Evolutionary conservation across 2,888 invertebrate species (phyloP), one percentile per base, ranked within the genome.

Genomic region (Sycophila texana): DNA sequence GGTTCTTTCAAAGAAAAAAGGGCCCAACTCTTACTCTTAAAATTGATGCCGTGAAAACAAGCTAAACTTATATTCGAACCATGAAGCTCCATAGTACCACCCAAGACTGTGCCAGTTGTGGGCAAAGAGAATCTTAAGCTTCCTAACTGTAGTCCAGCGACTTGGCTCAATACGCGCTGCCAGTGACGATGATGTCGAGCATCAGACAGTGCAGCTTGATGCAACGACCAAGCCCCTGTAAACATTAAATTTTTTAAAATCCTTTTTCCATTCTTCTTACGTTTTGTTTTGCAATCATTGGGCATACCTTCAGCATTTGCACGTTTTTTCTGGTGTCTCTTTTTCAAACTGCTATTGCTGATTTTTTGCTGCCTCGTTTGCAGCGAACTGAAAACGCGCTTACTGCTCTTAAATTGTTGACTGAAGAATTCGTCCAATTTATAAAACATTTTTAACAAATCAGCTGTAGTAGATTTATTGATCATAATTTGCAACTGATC

Each of bases 381-480:
- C 83, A 94, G 87, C 57, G 94, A 95, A 81, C 95, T 96, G 89
- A 98, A 96, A 4, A 97, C 98, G 2, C 98, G 93, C 89, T 97
- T 97, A 89, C 98, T 97, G 84, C 97, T 98, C 90, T 98, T 97
- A 89, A 99, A 98, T 92, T 99, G 99, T 90, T 98, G 98, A 82
- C 97, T 96, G 91, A 99, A 99, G 92, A 99, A 99, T 91, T 99
- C 98, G 86, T 98, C 98, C 53, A 99, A 92, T 88, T 99, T 99
- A 83, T 96, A 95, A 89, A 96, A 97, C 96, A 99, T 99, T 92
- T 99, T 99, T 68, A 98, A 92, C 80, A 99, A 92, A 92, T 99
- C 99, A 0, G 98, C 97, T 0, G 99, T 98, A 1, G 99, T 99
- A 68, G 98, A 98, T 90, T 98, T 96, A 5, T 97, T 97, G 89